Percentiles rank a stretch among this genome's conserved stretches.
Evolutionary conservation across 2,113 vertebrate genomes (phyloP).

Genomic region (Thymallus thymallus): DNA sequence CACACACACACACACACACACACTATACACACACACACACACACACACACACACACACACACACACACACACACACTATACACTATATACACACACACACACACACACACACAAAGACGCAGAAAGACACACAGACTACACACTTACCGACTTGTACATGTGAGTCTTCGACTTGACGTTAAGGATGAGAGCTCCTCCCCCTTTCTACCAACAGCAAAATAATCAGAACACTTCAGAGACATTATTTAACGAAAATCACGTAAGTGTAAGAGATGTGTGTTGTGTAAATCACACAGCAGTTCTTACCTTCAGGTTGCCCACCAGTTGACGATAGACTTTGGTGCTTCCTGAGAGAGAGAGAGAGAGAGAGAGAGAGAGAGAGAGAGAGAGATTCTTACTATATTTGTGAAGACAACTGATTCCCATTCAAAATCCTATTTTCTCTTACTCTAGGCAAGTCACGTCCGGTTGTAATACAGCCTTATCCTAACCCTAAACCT

Average conservation of each 20-base stretch:
- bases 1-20: neutral
- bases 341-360: slow-evolving; percentile 60
- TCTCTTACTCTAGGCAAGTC: no score
- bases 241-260: neutral
- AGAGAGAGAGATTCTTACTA: no score
- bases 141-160: slow-evolving; percentile 78
- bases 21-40: no score
- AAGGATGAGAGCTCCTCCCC: slow-evolving; percentile 82
- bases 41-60: no score
- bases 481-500: no score
- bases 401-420: no score
- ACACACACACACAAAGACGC: neutral
- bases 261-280: no score
- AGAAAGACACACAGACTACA: slow-evolving; percentile 19
- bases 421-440: no score
- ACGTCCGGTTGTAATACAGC: no score
- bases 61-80: no score
- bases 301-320: slow-evolving; percentile 84
- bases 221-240: neutral
- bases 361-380: no score
- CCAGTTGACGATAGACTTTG: slow-evolving; percentile 81
- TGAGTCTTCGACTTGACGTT: slow-evolving; percentile 83
- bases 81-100: neutral
- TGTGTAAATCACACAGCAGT: no score
- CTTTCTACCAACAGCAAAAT: slow-evolving; percentile 74